A percentile compares a stretch with the other conserved stretches of the same genome.
Evolutionary conservation across 2,888 invertebrate species (phyloP).

Genomic region (Brenthis daphne): DNA sequence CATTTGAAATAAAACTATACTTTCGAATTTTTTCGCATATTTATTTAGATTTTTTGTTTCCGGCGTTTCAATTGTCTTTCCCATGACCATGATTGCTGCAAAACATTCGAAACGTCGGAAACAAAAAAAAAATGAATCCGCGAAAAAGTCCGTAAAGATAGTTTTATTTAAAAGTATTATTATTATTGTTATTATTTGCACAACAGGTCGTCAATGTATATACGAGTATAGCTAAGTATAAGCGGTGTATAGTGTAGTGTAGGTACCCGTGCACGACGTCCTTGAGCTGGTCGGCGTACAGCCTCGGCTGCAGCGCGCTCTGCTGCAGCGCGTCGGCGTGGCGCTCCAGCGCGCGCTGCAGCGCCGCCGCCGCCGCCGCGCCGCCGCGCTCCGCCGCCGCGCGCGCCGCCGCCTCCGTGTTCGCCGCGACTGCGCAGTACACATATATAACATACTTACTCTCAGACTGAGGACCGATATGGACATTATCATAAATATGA

Average conservation of each 20-base stretch:
- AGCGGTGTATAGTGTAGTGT: not conserved
- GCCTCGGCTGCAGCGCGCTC: constrained; percentile 46
- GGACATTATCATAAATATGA: too few relatives aligned
- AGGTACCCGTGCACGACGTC: constrained; percentile 59
- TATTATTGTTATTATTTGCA: too few relatives aligned
- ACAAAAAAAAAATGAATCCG: too few relatives aligned
- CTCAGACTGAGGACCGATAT: too few relatives aligned
- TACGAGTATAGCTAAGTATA: not conserved
- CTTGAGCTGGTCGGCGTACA: constrained; percentile 52
- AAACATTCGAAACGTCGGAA: too few relatives aligned
- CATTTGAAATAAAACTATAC: not conserved
- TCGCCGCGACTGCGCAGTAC: constrained; percentile 55
- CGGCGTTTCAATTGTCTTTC: too few relatives aligned
- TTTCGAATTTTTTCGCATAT: too few relatives aligned
- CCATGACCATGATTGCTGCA: too few relatives aligned
- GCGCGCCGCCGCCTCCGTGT: constrained; percentile 67
- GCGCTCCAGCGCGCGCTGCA: constrained; percentile 62
- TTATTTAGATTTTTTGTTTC: too few relatives aligned
- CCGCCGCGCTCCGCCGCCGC: constrained; percentile 70
- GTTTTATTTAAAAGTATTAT: too few relatives aligned
- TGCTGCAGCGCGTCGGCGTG: constrained; percentile 57
- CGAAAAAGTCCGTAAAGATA: too few relatives aligned
- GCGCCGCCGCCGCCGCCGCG: constrained; percentile 46
- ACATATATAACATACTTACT: not conserved
- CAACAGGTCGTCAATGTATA: too few relatives aligned